Conservation (phyloP, 2,113 vertebrate species). For the Macrotus californicus region DNA sequence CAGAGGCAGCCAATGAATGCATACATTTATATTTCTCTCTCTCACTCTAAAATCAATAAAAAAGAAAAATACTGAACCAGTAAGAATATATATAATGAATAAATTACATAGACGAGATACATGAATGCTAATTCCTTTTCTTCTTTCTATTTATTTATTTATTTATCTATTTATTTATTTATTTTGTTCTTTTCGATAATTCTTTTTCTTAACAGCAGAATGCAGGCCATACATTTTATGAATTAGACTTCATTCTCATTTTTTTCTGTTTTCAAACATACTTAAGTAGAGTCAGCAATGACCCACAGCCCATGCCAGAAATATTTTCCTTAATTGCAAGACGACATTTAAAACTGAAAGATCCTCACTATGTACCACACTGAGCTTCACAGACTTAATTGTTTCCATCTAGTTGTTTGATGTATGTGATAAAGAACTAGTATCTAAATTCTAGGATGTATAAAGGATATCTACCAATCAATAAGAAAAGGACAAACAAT, state of each 20-base stretch:
- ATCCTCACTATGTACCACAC: neutral
- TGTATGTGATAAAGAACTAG: neutral
- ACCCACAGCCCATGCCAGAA: neutral
- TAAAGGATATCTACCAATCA: neutral
- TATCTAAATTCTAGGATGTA: constrained; percentile 6
- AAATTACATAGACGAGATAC: neutral
- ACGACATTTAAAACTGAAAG: constrained; percentile 1
- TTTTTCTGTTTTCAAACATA: constrained; percentile 29
- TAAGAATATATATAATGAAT: neutral
- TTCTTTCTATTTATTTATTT: neutral
- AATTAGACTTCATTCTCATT: neutral
- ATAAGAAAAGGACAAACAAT: neutral
- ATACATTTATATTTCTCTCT: too few species aligned
- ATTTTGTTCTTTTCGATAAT: neutral
- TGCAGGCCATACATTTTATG: neutral
- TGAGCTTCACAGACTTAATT: neutral
- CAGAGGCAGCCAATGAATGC: too few species aligned
- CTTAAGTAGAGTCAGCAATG: neutral
- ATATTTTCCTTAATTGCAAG: constrained; percentile 16
- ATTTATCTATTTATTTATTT: too few species aligned
- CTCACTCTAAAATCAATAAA: neutral
- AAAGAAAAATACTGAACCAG: neutral
- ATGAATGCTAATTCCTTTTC: neutral
- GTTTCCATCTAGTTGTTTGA: constrained; percentile 11
- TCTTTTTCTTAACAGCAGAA: constrained; percentile 17